These are phyloP conservation scores for Vulpes ferrilata DNA, from an alignment of 2,113 vertebrate genomes.

Conservation along the genomic window DNA sequence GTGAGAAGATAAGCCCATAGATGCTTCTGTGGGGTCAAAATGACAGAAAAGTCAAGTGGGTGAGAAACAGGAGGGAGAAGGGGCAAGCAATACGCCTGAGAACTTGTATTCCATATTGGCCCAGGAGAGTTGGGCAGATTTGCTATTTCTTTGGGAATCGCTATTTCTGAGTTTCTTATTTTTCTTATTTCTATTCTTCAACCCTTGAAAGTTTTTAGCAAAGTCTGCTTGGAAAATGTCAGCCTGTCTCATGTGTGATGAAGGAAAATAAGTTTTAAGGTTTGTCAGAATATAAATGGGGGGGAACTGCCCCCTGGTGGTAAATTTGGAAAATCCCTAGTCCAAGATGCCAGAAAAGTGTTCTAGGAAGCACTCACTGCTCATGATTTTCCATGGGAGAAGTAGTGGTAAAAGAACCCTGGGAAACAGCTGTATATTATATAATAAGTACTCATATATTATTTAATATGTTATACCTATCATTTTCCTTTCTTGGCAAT, in stretches of 20 bases:
- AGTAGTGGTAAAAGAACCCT: neutral
- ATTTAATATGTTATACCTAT: neutral
- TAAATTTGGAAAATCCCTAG: neutral
- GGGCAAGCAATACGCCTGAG: no score
- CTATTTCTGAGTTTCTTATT: neutral
- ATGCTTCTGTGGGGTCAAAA: neutral
- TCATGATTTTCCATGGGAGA: neutral
- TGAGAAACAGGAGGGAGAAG: neutral
- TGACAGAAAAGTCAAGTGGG: neutral
- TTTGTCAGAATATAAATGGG: neutral
- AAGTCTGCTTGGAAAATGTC: constrained; percentile 52
- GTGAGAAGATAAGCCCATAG: neutral
- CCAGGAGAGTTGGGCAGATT: neutral
- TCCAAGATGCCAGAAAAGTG: neutral
- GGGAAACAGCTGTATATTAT: neutral
- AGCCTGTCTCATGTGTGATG: neutral
- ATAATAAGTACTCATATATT: neutral
- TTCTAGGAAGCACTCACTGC: neutral
- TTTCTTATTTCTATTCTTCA: neutral
- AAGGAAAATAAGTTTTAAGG: neutral
- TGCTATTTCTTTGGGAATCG: neutral
- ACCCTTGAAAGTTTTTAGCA: neutral
- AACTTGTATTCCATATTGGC: neutral
- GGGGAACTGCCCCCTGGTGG: constrained; percentile 23
- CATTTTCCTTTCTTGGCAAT: neutral